Conservation (phyloP, 2,888 invertebrate genomes). For the Smittia sp. region DNA sequence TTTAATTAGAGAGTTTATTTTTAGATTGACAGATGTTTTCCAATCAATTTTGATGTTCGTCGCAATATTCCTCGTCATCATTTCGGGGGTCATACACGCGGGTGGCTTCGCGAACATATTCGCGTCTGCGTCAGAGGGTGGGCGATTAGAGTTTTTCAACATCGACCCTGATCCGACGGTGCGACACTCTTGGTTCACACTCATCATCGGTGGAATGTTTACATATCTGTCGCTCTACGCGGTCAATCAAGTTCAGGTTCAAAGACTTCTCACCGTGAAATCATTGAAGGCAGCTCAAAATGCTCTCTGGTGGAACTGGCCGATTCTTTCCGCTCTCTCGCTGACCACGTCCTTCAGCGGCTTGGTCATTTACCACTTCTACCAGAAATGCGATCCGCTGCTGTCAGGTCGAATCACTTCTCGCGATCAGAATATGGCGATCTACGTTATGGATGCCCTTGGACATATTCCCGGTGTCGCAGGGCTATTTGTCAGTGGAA, state of each 20-base stretch:
- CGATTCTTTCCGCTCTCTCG: slow-evolving; percentile 71
- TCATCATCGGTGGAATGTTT: slow-evolving; percentile 75
- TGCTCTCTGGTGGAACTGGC: slow-evolving; percentile 78
- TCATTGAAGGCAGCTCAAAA: slow-evolving; percentile 67
- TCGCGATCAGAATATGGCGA: slow-evolving; percentile 76
- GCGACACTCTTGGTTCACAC: slow-evolving; percentile 79
- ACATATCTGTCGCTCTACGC: slow-evolving; percentile 81
- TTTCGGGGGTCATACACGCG: slow-evolving; percentile 66
- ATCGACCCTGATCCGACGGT: slow-evolving; percentile 75
- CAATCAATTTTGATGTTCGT: slow-evolving; percentile 83
- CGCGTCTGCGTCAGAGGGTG: slow-evolving; percentile 63
- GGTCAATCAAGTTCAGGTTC: slow-evolving; percentile 83
- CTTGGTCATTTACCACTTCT: slow-evolving; percentile 79
- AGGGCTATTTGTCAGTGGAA: slow-evolving; percentile 86
- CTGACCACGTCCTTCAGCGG: slow-evolving; percentile 74
- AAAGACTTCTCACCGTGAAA: slow-evolving; percentile 69
- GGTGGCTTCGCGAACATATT: slow-evolving; percentile 47
- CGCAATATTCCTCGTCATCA: slow-evolving; percentile 75
- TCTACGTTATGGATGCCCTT: slow-evolving; percentile 69
- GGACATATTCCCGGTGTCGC: slow-evolving; percentile 71
- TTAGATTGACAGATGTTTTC: slow-evolving; percentile 73
- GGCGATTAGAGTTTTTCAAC: slow-evolving; percentile 67
- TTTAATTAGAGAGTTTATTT: too few relatives aligned
- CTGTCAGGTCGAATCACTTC: slow-evolving; percentile 60
- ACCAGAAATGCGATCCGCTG: slow-evolving; percentile 78